phyloP scores from a whole-genome alignment of 2,888 invertebrate genomes.

The Calameuta idolon region DNA sequence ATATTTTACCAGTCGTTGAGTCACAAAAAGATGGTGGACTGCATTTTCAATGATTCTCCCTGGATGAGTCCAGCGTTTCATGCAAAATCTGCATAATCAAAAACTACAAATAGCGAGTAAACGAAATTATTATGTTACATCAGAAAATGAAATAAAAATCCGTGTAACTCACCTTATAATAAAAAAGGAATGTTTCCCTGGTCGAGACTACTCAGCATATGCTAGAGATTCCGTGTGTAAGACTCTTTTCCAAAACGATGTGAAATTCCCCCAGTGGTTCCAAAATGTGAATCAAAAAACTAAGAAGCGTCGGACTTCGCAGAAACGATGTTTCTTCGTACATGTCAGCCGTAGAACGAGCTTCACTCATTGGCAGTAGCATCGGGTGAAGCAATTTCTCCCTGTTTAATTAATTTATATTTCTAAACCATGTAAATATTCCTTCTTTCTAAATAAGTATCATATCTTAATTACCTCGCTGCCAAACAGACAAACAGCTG shows the following conservation, averaged over 20 bases:
- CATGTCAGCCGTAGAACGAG: conserved; percentile 91
- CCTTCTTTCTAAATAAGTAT: not conserved
- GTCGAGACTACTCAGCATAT: conserved; percentile 51
- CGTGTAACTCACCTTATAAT: conserved; percentile 1
- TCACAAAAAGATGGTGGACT: too few relatives aligned
- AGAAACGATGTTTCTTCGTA: conserved; percentile 97
- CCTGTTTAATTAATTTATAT: conserved; percentile 66
- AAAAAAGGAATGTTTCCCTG: conserved; percentile 5
- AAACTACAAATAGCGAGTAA: not conserved
- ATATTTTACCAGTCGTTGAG: too few relatives aligned
- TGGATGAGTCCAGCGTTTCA: too few relatives aligned
- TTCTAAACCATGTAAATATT: not conserved
- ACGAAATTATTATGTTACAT: not conserved
- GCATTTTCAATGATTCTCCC: too few relatives aligned
- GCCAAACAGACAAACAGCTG: conserved; percentile 96
- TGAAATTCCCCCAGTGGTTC: conserved; percentile 91
- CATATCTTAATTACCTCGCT: conserved; percentile 75
- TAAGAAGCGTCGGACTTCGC: conserved; percentile 85
- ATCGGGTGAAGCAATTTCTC: conserved; percentile 92
- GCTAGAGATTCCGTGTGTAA: conserved; percentile 76
- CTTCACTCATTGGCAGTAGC: conserved; percentile 90
- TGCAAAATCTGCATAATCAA: not conserved
- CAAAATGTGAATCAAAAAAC: conserved; percentile 90
- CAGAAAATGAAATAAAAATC: too few relatives aligned
- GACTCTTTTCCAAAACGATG: conserved; percentile 86